Base-by-base conservation (phyloP, 2,888 invertebrate species). In the Steinernema scapterisci region DNA sequence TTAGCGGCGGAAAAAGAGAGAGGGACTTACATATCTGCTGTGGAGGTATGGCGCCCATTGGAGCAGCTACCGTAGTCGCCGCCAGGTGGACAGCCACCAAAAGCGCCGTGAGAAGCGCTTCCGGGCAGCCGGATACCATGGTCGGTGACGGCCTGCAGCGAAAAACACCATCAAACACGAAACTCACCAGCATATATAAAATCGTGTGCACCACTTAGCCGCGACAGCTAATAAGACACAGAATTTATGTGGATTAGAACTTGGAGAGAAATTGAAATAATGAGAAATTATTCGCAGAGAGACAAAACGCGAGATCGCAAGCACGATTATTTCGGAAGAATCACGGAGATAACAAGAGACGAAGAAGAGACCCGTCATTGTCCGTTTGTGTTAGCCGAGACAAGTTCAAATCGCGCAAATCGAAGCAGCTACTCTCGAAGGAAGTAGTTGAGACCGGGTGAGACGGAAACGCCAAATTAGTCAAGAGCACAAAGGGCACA, bases 31-130 rank as follows among this genome's bases (percentile, higher is more conserved):
- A 63, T n/a, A 63, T 63, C 63, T 63, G 63, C 31, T 63, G 63
- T n/a, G 63, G 63, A 13, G 63, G 63, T 11, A 63, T 13, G 16
- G 27, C 63, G 31, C 31, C 31, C 31, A 25, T 31, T 27, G 63
- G 63, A 63, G 63, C 63, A 63, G 63, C 63, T 63, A 63, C 27
- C 63, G 63, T 63, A 63, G 63, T 63, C 63, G 63, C 63, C 63
- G 63, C 63, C 63, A 63, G 63, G 63, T 6, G 23, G 63, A 38
- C 27, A 27, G 27, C 63, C 63, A 63, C 63, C 63, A 63, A 25
- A 63, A 63, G 63, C 63, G 63, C 63, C 31, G 63, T 27, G 31
- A 27, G 19, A 19, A 63, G 63, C 63, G 63, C 63, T 63, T 63
- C 63, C 63, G 63, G 63, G 16, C 63, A 27, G 63, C 38, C 63